Conservation (phyloP, 2,113 vertebrate species). For the Phasianus colchicus region DNA sequence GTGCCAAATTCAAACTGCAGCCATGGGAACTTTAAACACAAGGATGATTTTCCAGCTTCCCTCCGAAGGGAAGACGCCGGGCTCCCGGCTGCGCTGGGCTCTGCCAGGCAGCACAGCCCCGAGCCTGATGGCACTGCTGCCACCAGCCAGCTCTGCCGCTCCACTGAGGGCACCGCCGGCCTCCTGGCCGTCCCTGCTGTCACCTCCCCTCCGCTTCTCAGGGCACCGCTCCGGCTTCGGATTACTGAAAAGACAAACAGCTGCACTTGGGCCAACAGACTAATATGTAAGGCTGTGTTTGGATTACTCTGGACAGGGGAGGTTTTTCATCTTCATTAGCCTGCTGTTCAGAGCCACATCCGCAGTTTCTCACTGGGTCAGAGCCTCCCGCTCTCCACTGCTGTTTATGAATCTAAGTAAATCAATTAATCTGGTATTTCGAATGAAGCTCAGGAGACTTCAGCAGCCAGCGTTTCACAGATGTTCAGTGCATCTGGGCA, state of each 20-base stretch:
- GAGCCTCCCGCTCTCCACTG: slow-evolving; percentile 14
- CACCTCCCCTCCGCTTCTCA: background rate
- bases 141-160: accelerated
- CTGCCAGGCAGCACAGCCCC: accelerated
- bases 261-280: slow-evolving; percentile 47
- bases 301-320: slow-evolving; percentile 9
- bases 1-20: slow-evolving; percentile 57
- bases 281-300: slow-evolving; percentile 7
- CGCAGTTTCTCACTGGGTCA: background rate
- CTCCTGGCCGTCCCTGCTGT: background rate
- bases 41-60: slow-evolving; percentile 35
- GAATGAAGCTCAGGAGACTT: background rate
- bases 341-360: slow-evolving; percentile 29
- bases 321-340: slow-evolving; percentile 63
- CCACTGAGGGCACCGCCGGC: background rate
- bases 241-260: slow-evolving; percentile 57
- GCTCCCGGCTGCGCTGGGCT: background rate
- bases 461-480: background rate
- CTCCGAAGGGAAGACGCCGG: accelerated
- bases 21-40: slow-evolving; percentile 70
- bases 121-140: accelerated
- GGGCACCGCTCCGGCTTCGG: background rate
- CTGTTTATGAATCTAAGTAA: slow-evolving; percentile 10
- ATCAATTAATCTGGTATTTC: slow-evolving; percentile 22
- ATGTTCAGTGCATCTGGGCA: background rate